Conservation (phyloP, 2,888 invertebrate species). For the Andrena trimmerana region DNA sequence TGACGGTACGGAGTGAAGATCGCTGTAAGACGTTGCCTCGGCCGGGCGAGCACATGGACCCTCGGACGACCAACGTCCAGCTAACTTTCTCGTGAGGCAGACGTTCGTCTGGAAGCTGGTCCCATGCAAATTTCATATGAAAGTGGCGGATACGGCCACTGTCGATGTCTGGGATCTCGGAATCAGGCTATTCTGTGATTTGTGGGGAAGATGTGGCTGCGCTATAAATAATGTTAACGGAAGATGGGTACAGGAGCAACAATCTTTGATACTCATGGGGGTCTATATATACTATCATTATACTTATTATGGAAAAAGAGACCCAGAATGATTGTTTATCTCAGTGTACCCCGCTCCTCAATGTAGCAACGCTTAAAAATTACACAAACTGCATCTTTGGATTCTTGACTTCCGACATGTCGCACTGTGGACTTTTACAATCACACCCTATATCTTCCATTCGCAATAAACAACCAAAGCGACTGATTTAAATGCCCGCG, state of each 20-base stretch:
- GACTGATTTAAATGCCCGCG: slow-evolving; percentile 2
- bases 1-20: slow-evolving; percentile 80
- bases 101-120: slow-evolving; percentile 5
- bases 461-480: background rate
- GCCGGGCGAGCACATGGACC: slow-evolving; percentile 64
- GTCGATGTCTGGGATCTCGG: background rate
- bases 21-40: slow-evolving; percentile 79
- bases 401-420: background rate
- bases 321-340: too few species aligned
- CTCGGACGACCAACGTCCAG: slow-evolving; percentile 12
- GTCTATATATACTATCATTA: too few species aligned
- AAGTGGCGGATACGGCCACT: background rate
- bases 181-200: background rate
- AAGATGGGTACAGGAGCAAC: background rate
- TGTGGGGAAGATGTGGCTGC: background rate
- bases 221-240: too few species aligned
- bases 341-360: too few species aligned
- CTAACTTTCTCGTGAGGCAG: slow-evolving; percentile 25
- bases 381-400: background rate
- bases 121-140: slow-evolving; percentile 43
- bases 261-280: background rate
- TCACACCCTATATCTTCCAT: background rate
- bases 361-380: background rate
- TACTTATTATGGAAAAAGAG: too few species aligned
- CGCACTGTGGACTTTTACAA: background rate